Percentiles rank a stretch among this genome's conserved stretches.
These are phyloP conservation scores for Python bivittatus DNA, from an alignment of 2,113 vertebrate genomes.

Conservation along the genomic window DNA sequence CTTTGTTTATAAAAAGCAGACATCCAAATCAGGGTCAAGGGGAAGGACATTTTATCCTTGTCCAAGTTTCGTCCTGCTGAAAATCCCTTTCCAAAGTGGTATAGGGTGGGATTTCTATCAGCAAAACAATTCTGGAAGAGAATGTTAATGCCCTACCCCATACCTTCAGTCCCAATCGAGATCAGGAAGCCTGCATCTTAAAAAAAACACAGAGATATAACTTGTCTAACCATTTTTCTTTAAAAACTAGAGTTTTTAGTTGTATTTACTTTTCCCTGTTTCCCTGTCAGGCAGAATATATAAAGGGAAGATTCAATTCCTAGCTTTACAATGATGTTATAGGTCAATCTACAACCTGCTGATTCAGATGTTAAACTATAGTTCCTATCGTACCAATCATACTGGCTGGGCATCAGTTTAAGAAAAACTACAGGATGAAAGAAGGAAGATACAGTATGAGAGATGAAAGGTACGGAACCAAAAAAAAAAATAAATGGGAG, in stretches of 20 bases:
- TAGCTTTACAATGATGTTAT: background rate
- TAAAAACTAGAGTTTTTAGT: background rate
- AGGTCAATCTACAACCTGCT: background rate
- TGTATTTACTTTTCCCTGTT: background rate
- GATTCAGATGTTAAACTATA: background rate
- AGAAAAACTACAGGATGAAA: background rate
- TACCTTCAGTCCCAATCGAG: background rate
- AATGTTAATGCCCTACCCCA: background rate
- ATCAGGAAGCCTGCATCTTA: background rate
- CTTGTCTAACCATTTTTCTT: background rate
- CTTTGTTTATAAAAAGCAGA: background rate
- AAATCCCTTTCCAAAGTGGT: background rate
- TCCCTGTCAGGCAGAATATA: background rate
- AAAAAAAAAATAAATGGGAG: conserved; percentile 19
- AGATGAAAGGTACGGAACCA: background rate
- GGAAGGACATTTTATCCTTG: too few relatives aligned
- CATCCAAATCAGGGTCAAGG: background rate
- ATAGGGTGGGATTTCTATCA: background rate
- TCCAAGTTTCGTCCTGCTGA: background rate
- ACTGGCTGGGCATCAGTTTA: background rate
- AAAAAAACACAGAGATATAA: background rate
- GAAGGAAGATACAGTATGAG: background rate
- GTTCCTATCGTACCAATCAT: background rate
- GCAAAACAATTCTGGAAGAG: background rate
- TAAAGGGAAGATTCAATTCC: background rate